These are phyloP conservation scores for Todiramphus chloris DNA, from an alignment of 2,113 vertebrate genomes.

Conservation along the genomic window DNA sequence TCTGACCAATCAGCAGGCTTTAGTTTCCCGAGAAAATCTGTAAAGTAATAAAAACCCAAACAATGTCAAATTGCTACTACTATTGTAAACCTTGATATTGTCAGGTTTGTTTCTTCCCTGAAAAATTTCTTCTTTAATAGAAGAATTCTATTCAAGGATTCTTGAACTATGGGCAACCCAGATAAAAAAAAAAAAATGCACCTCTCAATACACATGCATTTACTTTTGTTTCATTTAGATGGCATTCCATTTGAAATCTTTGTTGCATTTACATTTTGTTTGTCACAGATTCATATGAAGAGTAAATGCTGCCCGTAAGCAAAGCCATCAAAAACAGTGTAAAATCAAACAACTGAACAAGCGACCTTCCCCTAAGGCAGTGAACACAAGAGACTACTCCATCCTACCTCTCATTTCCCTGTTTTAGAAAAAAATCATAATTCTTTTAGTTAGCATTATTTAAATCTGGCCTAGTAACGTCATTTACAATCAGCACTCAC, in stretches of 20 bases:
- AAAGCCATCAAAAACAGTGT: not conserved
- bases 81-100: not conserved
- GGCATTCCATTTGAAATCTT: not conserved
- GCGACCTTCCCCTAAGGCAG: not conserved
- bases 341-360: conserved; percentile 9
- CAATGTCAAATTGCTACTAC: not conserved
- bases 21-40: not conserved
- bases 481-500: not conserved
- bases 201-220: not conserved
- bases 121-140: not conserved
- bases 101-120: not conserved
- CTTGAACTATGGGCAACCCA: not conserved
- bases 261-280: not conserved
- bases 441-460: not conserved
- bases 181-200: not conserved
- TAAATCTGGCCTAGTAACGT: not conserved
- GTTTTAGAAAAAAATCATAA: not conserved
- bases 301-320: not conserved
- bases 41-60: not conserved
- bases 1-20: not conserved
- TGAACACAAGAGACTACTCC: not conserved
- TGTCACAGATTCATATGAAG: not conserved
- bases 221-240: not conserved
- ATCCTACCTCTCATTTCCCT: not conserved
- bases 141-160: not conserved